Percentiles rank a stretch among this genome's conserved stretches.
These are phyloP conservation scores for Ceratina australensis DNA, from an alignment of 1,140 invertebrate genomes.

Conservation along the genomic window DNA sequence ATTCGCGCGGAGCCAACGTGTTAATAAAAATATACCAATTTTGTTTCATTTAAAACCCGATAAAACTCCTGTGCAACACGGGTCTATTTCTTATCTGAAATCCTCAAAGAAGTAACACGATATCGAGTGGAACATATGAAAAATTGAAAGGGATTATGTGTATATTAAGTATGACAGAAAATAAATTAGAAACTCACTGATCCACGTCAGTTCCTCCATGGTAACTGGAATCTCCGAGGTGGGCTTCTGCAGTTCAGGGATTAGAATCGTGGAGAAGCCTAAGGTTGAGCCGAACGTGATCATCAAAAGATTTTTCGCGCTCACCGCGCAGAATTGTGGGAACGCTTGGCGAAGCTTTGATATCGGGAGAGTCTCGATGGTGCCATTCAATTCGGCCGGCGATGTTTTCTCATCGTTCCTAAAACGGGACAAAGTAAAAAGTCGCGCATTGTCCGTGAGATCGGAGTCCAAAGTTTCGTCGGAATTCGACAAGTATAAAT, in stretches of 20 bases:
- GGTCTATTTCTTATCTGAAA: no score
- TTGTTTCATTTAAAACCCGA: no score
- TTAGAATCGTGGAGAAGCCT: slow-evolving; percentile 88
- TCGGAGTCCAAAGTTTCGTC: neutral
- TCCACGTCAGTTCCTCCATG: slow-evolving; percentile 87
- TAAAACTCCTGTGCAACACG: no score
- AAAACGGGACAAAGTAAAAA: slow-evolving; percentile 7
- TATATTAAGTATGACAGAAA: no score
- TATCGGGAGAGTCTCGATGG: slow-evolving; percentile 28
- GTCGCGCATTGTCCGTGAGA: neutral
- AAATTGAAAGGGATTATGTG: no score
- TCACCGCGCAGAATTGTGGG: slow-evolving; percentile 83
- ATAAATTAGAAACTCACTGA: slow-evolving; percentile 81
- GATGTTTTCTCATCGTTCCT: slow-evolving; percentile 66
- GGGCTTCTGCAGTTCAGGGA: slow-evolving; percentile 83
- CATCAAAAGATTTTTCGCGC: slow-evolving; percentile 83
- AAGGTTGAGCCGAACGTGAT: slow-evolving; percentile 87
- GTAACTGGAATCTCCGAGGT: slow-evolving; percentile 80
- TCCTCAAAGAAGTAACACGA: no score
- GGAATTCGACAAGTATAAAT: no score
- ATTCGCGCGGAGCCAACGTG: no score
- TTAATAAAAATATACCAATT: no score
- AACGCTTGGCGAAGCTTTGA: slow-evolving; percentile 79
- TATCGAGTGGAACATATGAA: no score
- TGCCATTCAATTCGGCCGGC: slow-evolving; percentile 50